Conservation (phyloP, 2,113 vertebrate species). For the Bucco capensis region DNA sequence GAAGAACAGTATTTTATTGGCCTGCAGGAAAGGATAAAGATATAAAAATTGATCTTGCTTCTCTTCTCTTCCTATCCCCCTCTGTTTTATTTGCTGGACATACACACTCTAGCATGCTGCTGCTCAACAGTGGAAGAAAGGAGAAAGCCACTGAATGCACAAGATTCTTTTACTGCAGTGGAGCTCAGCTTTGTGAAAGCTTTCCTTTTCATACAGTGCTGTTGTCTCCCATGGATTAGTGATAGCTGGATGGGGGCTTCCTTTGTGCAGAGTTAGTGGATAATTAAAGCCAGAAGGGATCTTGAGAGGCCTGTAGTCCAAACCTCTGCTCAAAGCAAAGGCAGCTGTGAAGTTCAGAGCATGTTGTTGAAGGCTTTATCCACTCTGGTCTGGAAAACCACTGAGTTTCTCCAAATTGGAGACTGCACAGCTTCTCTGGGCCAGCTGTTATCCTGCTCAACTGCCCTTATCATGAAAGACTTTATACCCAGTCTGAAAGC, state of each 20-base stretch:
- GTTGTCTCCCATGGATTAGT: neutral
- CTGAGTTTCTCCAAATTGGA: neutral
- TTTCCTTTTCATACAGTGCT: neutral
- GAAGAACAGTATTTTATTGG: neutral
- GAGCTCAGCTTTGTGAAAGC: neutral
- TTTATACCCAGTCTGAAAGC: neutral
- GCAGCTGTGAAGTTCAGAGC: neutral
- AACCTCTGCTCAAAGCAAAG: neutral
- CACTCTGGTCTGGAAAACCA: neutral
- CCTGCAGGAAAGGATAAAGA: neutral
- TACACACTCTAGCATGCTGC: neutral
- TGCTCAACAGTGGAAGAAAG: neutral
- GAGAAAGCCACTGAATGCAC: neutral
- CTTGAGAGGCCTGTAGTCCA: neutral
- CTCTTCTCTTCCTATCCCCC: neutral
- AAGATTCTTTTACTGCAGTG: neutral
- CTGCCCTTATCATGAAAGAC: neutral
- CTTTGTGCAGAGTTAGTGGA: neutral
- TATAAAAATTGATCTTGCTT: neutral
- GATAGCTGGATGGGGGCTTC: neutral
- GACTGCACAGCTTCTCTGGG: neutral
- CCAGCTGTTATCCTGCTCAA: neutral
- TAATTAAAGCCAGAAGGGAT: neutral
- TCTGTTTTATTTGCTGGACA: neutral
- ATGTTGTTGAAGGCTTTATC: neutral